Conservation (phyloP, 2,888 invertebrate genomes). For the Actias luna region DNA sequence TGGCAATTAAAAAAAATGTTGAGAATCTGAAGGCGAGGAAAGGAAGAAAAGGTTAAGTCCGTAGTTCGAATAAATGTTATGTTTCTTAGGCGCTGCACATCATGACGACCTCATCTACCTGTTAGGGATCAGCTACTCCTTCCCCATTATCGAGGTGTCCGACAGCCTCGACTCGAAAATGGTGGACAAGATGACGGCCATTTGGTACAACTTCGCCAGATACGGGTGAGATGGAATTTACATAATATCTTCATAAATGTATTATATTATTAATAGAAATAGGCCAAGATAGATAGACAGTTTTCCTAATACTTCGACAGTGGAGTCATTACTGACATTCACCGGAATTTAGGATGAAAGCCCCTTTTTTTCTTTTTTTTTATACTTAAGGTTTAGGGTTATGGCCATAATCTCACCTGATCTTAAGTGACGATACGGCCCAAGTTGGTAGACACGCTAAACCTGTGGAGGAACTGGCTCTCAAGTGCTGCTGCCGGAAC, state of each 20-base stretch:
- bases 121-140: conserved; percentile 61
- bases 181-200: conserved; percentile 65
- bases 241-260: background rate
- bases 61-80: background rate
- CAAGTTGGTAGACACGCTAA: too few relatives aligned
- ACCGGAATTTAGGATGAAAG: too few relatives aligned
- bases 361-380: too few relatives aligned
- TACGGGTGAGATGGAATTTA: conserved; percentile 55
- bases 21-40: too few relatives aligned
- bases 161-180: conserved; percentile 58
- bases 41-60: too few relatives aligned
- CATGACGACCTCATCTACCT: conserved; percentile 78
- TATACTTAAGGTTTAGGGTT: too few relatives aligned
- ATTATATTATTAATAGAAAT: background rate
- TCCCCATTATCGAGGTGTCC: conserved; percentile 53
- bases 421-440: too few relatives aligned
- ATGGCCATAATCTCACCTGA: too few relatives aligned
- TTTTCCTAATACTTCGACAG: background rate
- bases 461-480: too few relatives aligned
- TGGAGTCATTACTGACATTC: too few relatives aligned
- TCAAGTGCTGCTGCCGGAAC: too few relatives aligned
- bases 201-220: conserved; percentile 74
- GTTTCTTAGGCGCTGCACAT: conserved; percentile 56
- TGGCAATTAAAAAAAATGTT: too few relatives aligned
- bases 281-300: background rate